Evolutionary conservation across 1,140 invertebrate genomes (phyloP), one percentile per base, ranked within the genome.

Genomic region (Nomia melanderi): DNA sequence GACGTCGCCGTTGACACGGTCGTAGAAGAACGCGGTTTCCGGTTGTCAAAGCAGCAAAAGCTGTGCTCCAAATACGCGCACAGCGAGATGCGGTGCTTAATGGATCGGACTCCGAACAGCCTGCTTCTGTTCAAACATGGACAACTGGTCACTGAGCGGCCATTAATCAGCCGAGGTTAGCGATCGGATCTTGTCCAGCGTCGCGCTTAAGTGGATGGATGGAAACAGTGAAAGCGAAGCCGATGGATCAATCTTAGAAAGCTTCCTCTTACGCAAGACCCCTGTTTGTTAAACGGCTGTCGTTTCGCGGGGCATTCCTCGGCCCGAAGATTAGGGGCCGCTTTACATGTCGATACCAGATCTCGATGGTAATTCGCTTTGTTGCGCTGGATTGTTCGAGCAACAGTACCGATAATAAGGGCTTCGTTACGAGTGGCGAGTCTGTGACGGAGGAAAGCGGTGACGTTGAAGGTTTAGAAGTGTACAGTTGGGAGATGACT

Each of bases 51-150:
- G 11, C 11, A 33, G 14, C 14, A 12, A 50, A 73, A 64, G 31
- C 12, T 64, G 4, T 1, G 39, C 39, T 70, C 41, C 31, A 9
- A 36, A 69, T 36, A 27, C 8, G 54, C 6, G 1, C 27, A 27
- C 54, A 57, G 23, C 17, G 41, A 41, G 11, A 11, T n/a, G 33
- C 33, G 62, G 29, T 33, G 36, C 14, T 12, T 54, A 73, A 54
- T 54, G 47, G n/a, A 33, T 7, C 25, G 27, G 44, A 1, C 29
- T 5, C 14, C 7, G 56, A 66, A 56, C 39, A 66, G 50, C 64
- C 41, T 56, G 65, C 39, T 66, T 66, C 62, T 56, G 36, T 74
- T 66, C 36, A 56, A 66, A 66, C 25, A 44, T 74, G 39, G 29
- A 29, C 47, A 33, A 66, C 39, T 27, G 20, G 9, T 25, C 62